Conservation (phyloP, 2,113 vertebrate species). For the Cyprinodon variegatus region DNA sequence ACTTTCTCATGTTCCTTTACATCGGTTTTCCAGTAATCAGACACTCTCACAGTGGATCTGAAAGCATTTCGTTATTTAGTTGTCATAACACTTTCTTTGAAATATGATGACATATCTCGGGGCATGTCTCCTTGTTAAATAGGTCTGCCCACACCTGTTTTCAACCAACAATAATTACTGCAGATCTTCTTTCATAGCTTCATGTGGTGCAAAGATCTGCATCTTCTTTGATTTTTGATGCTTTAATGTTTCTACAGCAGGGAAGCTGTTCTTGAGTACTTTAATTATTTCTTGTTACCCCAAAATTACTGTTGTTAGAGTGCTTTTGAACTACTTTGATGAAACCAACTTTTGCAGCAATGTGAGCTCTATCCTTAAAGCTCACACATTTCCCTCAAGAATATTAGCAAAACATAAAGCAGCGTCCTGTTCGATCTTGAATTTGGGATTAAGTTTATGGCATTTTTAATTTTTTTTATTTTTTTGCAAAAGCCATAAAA, state of each 20-base stretch:
- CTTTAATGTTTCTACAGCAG: background rate
- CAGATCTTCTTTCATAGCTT: background rate
- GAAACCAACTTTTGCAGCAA: background rate
- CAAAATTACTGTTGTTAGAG: background rate
- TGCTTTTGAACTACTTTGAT: background rate
- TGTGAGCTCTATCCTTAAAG: too few species aligned
- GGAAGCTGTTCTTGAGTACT: conserved; percentile 16
- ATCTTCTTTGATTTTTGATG: background rate
- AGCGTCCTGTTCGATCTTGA: too few species aligned
- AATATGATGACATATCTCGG: background rate
- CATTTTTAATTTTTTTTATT: too few species aligned
- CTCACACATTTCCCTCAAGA: background rate
- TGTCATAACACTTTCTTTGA: background rate
- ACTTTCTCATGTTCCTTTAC: background rate
- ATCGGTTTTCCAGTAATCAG: background rate
- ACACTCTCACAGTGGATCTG: background rate
- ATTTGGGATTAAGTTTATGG: too few species aligned
- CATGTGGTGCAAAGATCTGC: background rate
- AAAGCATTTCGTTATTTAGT: background rate
- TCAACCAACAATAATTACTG: background rate
- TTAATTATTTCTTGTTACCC: background rate
- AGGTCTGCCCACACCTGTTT: background rate
- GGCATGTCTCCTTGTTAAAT: background rate
- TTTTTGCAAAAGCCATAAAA: too few species aligned
- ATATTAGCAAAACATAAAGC: too few species aligned